phyloP scores from a whole-genome alignment of 1,140 invertebrate genomes.

The Drosophila serrata region DNA sequence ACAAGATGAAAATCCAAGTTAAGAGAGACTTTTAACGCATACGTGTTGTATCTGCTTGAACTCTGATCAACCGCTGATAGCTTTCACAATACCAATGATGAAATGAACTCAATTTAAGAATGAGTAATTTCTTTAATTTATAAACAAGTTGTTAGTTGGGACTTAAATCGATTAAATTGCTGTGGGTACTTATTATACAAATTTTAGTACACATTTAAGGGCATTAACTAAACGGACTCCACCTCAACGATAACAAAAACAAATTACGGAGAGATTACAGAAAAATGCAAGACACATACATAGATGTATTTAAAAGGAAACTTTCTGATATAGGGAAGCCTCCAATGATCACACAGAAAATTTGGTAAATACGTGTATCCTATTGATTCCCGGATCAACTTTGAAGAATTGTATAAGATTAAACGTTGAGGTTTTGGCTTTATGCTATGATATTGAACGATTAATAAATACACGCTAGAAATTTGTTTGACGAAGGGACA shows the following conservation, averaged over 20 bases:
- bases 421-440: slow-evolving; percentile 30
- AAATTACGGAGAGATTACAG: not conserved
- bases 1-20: not conserved
- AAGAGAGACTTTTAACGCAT: not conserved
- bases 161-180: not conserved
- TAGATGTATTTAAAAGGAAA: not conserved
- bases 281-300: not conserved
- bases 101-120: not conserved
- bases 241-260: not conserved
- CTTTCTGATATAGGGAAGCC: not conserved
- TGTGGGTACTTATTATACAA: not conserved
- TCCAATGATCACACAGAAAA: not conserved
- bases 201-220: not conserved
- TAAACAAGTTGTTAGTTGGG: not conserved
- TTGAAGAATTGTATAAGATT: slow-evolving; percentile 2
- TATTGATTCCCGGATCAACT: not conserved
- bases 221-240: not conserved
- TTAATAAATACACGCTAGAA: slow-evolving; percentile 68
- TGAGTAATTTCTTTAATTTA: slow-evolving; percentile 10
- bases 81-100: not conserved
- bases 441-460: slow-evolving; percentile 72
- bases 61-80: not conserved
- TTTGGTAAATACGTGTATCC: not conserved
- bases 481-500: slow-evolving; percentile 55
- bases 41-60: not conserved